Evolutionary conservation across 1,140 invertebrate species (phyloP).

Genomic region (Ceratina japonica): DNA sequence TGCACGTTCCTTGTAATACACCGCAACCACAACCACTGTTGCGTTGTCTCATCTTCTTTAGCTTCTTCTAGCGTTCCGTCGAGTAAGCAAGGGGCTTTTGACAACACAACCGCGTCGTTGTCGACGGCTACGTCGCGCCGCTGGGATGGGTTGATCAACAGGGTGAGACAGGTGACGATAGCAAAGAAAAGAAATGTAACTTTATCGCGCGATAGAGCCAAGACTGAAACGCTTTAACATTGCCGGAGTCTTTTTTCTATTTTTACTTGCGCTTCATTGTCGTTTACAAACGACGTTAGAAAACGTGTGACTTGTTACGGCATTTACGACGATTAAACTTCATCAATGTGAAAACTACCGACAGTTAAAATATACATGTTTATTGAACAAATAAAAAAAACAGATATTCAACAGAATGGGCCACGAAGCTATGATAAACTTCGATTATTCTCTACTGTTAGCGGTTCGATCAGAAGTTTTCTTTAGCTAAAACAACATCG

Average conservation of each 20-base stretch:
- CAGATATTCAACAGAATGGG: no score
- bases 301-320: no score
- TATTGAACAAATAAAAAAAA: no score
- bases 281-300: no score
- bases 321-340: no score
- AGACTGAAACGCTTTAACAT: slow-evolving; percentile 34
- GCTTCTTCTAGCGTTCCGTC: slow-evolving; percentile 49
- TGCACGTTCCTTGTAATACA: slow-evolving; percentile 39
- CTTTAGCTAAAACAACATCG: no score
- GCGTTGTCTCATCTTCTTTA: slow-evolving; percentile 45
- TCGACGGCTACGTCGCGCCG: background rate
- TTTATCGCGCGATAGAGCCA: slow-evolving; percentile 54
- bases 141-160: no score
- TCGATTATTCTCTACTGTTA: no score
- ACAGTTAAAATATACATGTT: no score
- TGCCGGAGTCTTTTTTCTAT: slow-evolving; percentile 12
- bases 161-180: background rate
- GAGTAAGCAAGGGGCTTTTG: slow-evolving; percentile 50
- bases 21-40: slow-evolving; percentile 5
- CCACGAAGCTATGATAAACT: no score
- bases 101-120: slow-evolving; percentile 29
- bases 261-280: background rate
- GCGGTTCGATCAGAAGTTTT: no score
- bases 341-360: no score
- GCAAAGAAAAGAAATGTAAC: slow-evolving; percentile 46